Base-by-base conservation (phyloP, 2,113 vertebrate genomes). In the Labeo rohita region DNA sequence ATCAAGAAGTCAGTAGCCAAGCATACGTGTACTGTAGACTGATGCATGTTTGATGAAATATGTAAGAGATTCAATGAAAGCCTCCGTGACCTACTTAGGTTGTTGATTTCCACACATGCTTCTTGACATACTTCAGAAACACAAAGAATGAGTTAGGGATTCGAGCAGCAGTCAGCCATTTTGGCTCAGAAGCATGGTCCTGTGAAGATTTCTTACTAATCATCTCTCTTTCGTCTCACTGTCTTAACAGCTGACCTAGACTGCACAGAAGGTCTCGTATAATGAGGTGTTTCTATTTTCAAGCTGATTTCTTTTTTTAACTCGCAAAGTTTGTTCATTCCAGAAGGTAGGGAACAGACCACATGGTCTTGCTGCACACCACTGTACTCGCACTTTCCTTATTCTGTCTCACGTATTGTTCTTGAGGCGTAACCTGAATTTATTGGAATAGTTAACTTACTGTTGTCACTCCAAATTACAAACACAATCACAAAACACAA, bases 1-100 rank as follows among this genome's bases (percentile, higher is more conserved):
- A 70, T 87, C 90, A 49, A 88, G 88, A 91, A 92, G 91, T 89
- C 91, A 87, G 89, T 88, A 87, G 86, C 90, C 91, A 88, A 86
- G 86, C 65, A 80, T 89, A 89, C 91, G 90, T 92, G 90, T 91
- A 92, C 91, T 91, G 84, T 92, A 91, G 90, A 93, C 92, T 94
- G 93, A 92, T 94, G 92, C 93, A 94, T 93, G 92, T 94, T 95
- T 94, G 91, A 95, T 94, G 91, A 92, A 89, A 91, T 89, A 78
- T 47, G 88, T 91, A 92, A 93, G 93, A 91, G 93, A 84, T 92
- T 89, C 92, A 89, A 89, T 92, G 87, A 91, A 91, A 92, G 88
- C 85, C 92, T 92, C 86, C 90, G 85, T 95, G 94, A 94, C 94
- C 94, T 95, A 94, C 93, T 94, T 95, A 92, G 93, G 84, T 84